Evolutionary conservation across 92 coral and sea anemone species (phyloP).

Genomic region (Porites evermanni): DNA sequence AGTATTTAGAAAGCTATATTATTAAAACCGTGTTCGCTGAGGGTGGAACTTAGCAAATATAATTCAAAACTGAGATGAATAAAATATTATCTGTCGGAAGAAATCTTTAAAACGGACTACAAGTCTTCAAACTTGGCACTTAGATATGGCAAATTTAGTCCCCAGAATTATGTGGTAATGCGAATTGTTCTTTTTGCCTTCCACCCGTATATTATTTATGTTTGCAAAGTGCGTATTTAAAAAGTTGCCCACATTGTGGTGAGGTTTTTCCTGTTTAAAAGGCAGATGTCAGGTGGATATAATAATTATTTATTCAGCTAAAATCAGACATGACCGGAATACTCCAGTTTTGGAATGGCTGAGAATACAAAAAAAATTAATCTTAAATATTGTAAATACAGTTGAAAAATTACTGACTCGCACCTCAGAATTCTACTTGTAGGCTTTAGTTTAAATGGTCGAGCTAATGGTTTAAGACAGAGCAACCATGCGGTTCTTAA

Average conservation of each 20-base stretch:
- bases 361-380: not conserved
- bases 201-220: not conserved
- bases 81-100: not conserved
- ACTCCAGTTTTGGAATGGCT: not conserved
- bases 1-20: slow-evolving; percentile 15
- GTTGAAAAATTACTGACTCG: not conserved
- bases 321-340: not conserved
- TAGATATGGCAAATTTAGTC: not conserved
- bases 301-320: not conserved
- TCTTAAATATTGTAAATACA: not conserved
- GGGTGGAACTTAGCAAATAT: slow-evolving; percentile 21
- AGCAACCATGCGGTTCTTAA: not conserved
- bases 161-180: not conserved
- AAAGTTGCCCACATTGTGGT: not conserved
- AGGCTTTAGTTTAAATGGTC: not conserved
- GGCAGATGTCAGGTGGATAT: slow-evolving; percentile 30
- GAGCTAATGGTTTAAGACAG: not conserved
- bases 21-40: not conserved
- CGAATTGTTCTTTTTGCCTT: not conserved
- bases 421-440: not conserved
- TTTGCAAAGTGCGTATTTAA: slow-evolving; percentile 33
- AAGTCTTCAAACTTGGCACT: not conserved
- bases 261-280: not conserved
- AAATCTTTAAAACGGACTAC: not conserved
- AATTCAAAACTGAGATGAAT: not conserved